Percentiles rank a stretch among this genome's conserved stretches.
These are phyloP conservation scores for Bombus pyrosoma DNA, from an alignment of 1,140 invertebrate genomes.

Conservation along the genomic window DNA sequence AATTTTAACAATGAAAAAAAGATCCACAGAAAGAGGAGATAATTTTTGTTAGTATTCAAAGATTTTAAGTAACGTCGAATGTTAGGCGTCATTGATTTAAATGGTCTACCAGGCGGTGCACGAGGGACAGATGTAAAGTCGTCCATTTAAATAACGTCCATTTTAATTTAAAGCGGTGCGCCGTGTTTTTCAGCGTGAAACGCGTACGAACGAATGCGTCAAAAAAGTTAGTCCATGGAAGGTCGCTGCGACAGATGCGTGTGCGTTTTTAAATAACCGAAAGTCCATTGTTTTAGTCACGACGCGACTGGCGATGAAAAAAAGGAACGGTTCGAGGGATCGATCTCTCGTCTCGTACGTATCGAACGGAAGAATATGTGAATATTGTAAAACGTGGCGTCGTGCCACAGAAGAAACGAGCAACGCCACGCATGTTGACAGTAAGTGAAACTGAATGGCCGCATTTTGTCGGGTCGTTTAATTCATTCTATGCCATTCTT, in stretches of 20 bases:
- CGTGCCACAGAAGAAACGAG: background rate
- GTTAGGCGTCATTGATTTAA: slow-evolving; percentile 5
- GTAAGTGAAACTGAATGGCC: slow-evolving; percentile 64
- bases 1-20: background rate
- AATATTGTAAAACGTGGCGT: background rate
- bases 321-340: background rate
- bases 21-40: background rate
- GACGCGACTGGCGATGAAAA: background rate
- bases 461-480: slow-evolving; percentile 62
- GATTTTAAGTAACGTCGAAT: background rate
- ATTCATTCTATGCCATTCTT: slow-evolving; percentile 49
- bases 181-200: background rate
- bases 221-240: slow-evolving; percentile 8
- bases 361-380: background rate
- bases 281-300: slow-evolving; percentile 19
- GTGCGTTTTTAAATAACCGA: slow-evolving; percentile 33
- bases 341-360: background rate
- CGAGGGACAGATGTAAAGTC: slow-evolving; percentile 3
- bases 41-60: too few relatives aligned
- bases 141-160: slow-evolving; percentile 17
- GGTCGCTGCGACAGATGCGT: slow-evolving; percentile 3
- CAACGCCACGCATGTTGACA: slow-evolving; percentile 1
- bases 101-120: background rate
- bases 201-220: background rate
- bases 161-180: too few relatives aligned